Evolutionary conservation across 2,797 vertebrate genomes (phyloP).

Genomic region (Sciurus vulgaris): DNA sequence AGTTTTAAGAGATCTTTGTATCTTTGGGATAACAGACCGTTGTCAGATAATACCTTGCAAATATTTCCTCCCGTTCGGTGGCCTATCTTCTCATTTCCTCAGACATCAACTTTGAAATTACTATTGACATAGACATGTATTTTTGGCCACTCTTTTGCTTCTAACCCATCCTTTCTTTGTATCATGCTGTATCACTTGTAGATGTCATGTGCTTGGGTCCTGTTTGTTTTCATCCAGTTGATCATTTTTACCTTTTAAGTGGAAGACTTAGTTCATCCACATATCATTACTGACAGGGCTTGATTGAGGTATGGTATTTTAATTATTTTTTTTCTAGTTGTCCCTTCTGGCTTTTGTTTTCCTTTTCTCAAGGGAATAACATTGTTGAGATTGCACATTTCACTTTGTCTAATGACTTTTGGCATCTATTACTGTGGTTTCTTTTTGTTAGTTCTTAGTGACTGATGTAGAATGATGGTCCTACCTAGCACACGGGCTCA

Average conservation of each 20-base stretch:
- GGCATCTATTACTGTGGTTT: neutral
- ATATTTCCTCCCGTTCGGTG: neutral
- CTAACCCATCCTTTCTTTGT: neutral
- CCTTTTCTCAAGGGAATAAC: neutral
- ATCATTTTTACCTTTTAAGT: neutral
- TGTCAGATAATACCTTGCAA: neutral
- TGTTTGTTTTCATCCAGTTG: too few species aligned
- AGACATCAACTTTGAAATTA: too few species aligned
- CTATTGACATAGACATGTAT: too few species aligned
- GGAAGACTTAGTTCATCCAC: neutral
- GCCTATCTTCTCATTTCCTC: too few species aligned
- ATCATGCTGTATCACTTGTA: neutral
- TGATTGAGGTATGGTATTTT: neutral
- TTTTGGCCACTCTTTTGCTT: too few species aligned
- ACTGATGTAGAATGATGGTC: neutral
- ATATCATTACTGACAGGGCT: neutral
- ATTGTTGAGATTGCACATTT: neutral
- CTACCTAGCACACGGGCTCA: neutral
- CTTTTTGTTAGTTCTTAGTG: neutral
- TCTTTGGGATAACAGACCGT: neutral
- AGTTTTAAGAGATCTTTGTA: neutral
- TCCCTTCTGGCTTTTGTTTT: neutral
- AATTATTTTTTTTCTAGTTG: neutral
- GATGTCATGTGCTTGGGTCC: neutral
- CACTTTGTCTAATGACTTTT: neutral